Evolutionary conservation across 2,797 vertebrate genomes (phyloP).

Genomic region (Forpus xanthops): DNA sequence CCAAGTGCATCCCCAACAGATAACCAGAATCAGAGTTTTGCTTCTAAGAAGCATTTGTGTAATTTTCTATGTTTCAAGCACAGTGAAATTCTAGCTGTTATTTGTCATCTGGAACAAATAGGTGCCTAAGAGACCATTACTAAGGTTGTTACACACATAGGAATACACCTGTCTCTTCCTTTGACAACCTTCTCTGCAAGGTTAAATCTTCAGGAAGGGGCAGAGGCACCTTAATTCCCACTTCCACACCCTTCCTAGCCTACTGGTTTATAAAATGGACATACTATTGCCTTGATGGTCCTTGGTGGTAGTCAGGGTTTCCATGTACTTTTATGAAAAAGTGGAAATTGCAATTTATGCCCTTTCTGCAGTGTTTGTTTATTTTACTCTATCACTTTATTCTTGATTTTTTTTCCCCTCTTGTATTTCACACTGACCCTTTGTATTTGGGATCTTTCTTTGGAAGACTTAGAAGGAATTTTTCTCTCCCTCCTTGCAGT

Average conservation of each 20-base stretch:
- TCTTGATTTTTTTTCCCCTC: background rate
- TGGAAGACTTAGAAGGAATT: background rate
- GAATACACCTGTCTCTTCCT: background rate
- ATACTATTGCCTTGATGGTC: background rate
- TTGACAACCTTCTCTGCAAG: background rate
- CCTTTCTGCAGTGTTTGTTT: background rate
- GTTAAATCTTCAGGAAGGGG: background rate
- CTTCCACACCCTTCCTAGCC: background rate
- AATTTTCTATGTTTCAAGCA: background rate
- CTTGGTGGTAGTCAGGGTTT: background rate
- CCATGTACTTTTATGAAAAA: background rate
- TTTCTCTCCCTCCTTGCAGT: accelerated
- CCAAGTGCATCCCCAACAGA: background rate
- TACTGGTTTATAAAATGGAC: background rate
- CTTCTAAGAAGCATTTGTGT: background rate
- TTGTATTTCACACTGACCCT: accelerated
- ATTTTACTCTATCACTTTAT: background rate
- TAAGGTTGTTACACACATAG: background rate
- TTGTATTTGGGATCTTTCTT: background rate
- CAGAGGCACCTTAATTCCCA: background rate
- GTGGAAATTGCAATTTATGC: background rate
- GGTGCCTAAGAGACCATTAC: background rate
- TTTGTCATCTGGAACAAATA: background rate
- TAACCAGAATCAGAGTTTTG: background rate
- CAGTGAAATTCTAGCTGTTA: background rate